Evolutionary conservation across 1,140 invertebrate species (phyloP).

Genomic region (Drosophila ficusphila): DNA sequence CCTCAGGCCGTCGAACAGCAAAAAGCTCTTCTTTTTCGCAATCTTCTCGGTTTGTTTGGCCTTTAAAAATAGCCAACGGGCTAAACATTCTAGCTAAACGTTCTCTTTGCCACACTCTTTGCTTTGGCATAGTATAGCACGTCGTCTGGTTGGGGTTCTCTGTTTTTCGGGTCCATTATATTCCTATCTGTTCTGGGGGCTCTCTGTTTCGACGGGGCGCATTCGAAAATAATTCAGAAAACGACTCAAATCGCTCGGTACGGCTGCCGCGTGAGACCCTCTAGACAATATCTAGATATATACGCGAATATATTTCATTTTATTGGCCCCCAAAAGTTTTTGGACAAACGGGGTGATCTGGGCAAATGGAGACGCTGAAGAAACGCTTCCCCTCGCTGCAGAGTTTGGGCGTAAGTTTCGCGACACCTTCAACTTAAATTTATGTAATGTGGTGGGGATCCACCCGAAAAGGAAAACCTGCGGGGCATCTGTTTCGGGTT

Average conservation of each 20-base stretch:
- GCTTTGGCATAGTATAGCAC: slow-evolving; percentile 9
- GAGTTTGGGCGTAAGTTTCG: slow-evolving; percentile 83
- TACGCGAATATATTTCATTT: slow-evolving; percentile 36
- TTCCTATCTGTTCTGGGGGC: slow-evolving; percentile 28
- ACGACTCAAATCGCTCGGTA: slow-evolving; percentile 76
- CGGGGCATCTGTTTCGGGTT: slow-evolving; percentile 21
- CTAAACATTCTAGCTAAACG: slow-evolving; percentile 35
- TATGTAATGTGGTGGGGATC: slow-evolving; percentile 50
- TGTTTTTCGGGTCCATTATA: slow-evolving; percentile 18
- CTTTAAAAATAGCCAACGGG: slow-evolving; percentile 69
- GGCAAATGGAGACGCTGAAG: slow-evolving; percentile 77
- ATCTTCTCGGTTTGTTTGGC: slow-evolving; percentile 41
- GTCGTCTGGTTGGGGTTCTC: slow-evolving; percentile 6
- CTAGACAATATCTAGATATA: slow-evolving; percentile 43
- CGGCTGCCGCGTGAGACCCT: slow-evolving; percentile 46
- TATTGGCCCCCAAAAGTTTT: slow-evolving; percentile 39
- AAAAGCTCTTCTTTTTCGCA: slow-evolving; percentile 61
- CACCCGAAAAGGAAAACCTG: not conserved
- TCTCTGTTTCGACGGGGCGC: slow-evolving; percentile 29
- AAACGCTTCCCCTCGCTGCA: slow-evolving; percentile 84
- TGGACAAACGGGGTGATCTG: slow-evolving; percentile 2
- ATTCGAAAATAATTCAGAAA: slow-evolving; percentile 78
- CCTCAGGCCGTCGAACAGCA: slow-evolving; percentile 15
- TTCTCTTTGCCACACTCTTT: slow-evolving; percentile 61
- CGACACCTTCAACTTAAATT: slow-evolving; percentile 33